Evolutionary conservation across 2,797 vertebrate genomes (phyloP).

Genomic region (Limnodromus scolopaceus): DNA sequence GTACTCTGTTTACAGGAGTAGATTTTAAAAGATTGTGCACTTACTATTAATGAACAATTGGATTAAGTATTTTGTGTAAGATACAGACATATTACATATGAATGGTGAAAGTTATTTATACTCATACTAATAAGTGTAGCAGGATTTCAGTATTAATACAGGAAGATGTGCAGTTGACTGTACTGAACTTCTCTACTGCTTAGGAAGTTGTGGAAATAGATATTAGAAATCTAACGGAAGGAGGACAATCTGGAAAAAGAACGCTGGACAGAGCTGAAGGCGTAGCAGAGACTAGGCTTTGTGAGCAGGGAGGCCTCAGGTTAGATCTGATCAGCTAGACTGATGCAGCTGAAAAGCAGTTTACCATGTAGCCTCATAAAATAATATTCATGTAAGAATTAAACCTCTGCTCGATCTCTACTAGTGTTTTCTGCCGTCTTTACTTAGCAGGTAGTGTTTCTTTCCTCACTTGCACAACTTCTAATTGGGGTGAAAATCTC

Average conservation of each 20-base stretch:
- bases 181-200: neutral
- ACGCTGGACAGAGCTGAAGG: neutral
- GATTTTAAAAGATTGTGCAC: neutral
- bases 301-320: neutral
- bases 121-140: neutral
- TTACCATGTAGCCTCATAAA: neutral
- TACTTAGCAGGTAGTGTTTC: neutral
- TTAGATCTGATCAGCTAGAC: neutral
- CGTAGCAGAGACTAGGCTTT: neutral
- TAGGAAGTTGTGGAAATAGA: neutral
- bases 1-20: neutral
- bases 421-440: neutral
- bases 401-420: neutral
- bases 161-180: neutral
- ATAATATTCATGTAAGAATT: neutral
- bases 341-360: neutral
- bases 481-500: neutral
- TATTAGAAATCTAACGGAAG: neutral
- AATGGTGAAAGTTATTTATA: neutral
- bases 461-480: neutral
- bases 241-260: neutral
- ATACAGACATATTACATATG: neutral
- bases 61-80: neutral
- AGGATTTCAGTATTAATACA: neutral
- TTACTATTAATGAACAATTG: neutral